Evolutionary conservation across 1,140 invertebrate genomes (phyloP), one percentile per base, ranked within the genome.

Genomic region (Nephila pilipes): DNA sequence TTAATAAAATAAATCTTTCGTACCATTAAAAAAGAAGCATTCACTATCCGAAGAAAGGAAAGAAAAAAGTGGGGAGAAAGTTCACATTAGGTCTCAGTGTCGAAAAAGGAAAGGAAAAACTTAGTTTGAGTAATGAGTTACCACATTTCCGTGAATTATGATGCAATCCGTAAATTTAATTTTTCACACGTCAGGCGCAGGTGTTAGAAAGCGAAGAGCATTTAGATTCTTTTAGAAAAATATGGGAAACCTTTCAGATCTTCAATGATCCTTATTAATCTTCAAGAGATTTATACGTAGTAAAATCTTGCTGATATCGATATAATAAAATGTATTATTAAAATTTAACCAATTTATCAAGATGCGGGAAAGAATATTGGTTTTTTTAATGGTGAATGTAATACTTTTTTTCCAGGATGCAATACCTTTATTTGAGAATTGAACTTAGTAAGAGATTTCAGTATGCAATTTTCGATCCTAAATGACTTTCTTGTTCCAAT

Each of bases 151-250:
- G 79, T 93, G 87, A 93, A 93, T 87, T 93, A 93, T 93, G 92
- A 69, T 80, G 69, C 92, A 87, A 93, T 93, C 85, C 55, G 29
- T 81, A 79, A 93, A 93, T 88, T 93, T 93, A 93, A 93, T 93
- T 93, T 93, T 93, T 93, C 92, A 93, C 92, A 93, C 85, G 85
- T 93, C 92, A 93, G 57, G 22, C 92, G 92, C 92, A 93, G 92
- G 92, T 93, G 92, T 93, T 87, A 46, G 63, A 83, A 85, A 75
- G 54, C 85, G 36, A 36, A 58, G 83, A 93, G 36, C 83, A 80
- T 88, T 93, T 69, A 55, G 92, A 80, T 65, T 88, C 65, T 58
- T 80, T 92, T 85, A 38, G 63, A 58, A 90, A 92, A 81, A 81
- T 87, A 87, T 87, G 54, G 69, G 92, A 80, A 87, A 93, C 14